phyloP scores from a whole-genome alignment of 2,797 vertebrate genomes.

The Aselliscus stoliczkanus region DNA sequence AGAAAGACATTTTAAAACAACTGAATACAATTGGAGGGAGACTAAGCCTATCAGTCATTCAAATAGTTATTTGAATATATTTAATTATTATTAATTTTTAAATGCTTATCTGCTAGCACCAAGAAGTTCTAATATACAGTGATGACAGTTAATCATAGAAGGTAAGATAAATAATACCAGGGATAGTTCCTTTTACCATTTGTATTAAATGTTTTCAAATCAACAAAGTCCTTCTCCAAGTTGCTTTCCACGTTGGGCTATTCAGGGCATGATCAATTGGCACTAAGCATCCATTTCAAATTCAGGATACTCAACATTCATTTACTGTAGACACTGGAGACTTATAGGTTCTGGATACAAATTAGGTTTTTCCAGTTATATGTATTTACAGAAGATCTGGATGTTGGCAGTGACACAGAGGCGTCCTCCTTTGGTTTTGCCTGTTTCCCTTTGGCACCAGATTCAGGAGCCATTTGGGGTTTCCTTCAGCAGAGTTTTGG shows the following conservation, averaged over 20 bases:
- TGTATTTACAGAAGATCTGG: background rate
- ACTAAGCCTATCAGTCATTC: background rate
- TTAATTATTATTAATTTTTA: background rate
- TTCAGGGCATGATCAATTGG: background rate
- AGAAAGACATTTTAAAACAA: background rate
- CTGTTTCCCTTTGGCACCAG: background rate
- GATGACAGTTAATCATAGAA: background rate
- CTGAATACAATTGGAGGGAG: background rate
- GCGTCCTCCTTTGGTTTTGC: background rate
- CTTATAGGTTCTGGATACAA: background rate
- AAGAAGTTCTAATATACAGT: background rate
- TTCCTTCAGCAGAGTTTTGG: background rate
- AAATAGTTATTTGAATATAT: background rate
- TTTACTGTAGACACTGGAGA: background rate
- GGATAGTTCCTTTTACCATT: background rate
- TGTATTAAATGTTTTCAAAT: background rate
- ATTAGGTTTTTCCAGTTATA: background rate
- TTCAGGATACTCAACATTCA: too few relatives aligned
- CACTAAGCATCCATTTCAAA: background rate
- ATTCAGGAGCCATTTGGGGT: background rate
- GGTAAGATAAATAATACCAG: background rate
- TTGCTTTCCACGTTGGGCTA: background rate
- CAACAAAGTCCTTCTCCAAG: background rate
- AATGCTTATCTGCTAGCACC: background rate
- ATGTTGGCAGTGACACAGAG: background rate